A percentile compares a stretch with the other conserved stretches of the same genome.
Evolutionary conservation across 2,113 vertebrate genomes (phyloP).

Genomic region (Equus przewalskii): DNA sequence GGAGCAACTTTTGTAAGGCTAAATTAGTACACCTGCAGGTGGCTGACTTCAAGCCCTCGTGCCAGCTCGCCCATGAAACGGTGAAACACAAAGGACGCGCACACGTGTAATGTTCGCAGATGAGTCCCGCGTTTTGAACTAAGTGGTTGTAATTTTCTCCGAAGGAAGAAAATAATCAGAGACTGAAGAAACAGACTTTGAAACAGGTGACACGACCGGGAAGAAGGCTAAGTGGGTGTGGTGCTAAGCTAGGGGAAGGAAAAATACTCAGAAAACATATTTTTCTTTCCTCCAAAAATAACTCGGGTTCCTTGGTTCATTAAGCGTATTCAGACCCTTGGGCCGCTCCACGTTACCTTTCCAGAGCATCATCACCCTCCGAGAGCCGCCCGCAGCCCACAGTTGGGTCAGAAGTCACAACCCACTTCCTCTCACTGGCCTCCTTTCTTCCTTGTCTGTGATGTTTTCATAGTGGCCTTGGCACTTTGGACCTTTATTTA

Average conservation of each 20-base stretch:
- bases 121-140: conserved; percentile 41
- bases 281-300: conserved; percentile 76
- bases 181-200: conserved; percentile 48
- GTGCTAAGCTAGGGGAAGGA: conserved; percentile 45
- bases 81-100: neutral
- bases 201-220: conserved; percentile 59
- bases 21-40: conserved; percentile 48
- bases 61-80: neutral
- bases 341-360: conserved; percentile 17
- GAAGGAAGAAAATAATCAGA: conserved; percentile 44
- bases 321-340: conserved; percentile 33
- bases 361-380: neutral
- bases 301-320: conserved; percentile 27
- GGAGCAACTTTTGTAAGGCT: neutral
- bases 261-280: conserved; percentile 70
- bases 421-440: neutral
- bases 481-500: neutral
- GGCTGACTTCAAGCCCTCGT: conserved; percentile 6
- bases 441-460: neutral
- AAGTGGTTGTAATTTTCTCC: conserved; percentile 64
- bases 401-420: conserved; percentile 39
- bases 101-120: conserved; percentile 6
- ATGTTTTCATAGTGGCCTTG: conserved; percentile 43
- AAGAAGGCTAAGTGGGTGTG: conserved; percentile 43
- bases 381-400: neutral